phyloP scores from a whole-genome alignment of 2,113 vertebrate genomes.

The Salvelinus fontinalis region DNA sequence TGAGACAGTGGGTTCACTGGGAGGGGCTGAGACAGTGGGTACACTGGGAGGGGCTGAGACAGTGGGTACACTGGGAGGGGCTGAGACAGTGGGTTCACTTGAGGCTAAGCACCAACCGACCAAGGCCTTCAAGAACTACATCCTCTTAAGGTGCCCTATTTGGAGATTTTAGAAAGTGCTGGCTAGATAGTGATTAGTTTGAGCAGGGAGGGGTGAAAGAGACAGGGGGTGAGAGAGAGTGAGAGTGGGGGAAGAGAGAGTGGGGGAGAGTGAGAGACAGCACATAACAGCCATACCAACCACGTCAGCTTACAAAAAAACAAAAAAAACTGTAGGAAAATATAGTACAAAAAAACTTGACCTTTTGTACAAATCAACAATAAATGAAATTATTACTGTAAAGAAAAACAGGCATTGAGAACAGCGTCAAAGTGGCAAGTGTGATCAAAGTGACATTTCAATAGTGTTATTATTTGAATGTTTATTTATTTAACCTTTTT shows the following conservation, averaged over 20 bases:
- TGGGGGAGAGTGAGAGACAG: not conserved
- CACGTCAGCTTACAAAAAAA: conserved; percentile 56
- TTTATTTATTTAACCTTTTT: conserved; percentile 63
- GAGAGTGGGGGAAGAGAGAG: not conserved
- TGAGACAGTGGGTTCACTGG: not conserved
- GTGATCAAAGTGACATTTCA: conserved; percentile 66
- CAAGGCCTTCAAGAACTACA: conserved; percentile 49
- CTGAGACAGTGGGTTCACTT: conserved; percentile 42
- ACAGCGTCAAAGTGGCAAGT: conserved; percentile 73
- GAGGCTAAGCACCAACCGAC: conserved; percentile 28
- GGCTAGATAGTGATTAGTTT: conserved; percentile 44
- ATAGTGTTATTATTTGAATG: conserved; percentile 66
- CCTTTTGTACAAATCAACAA: conserved; percentile 59
- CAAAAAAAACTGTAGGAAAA: conserved; percentile 74
- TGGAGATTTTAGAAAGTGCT: conserved; percentile 35
- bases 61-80: conserved; percentile 29
- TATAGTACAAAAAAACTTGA: conserved; percentile 80
- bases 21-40: not conserved
- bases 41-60: too few relatives aligned
- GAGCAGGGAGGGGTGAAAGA: not conserved
- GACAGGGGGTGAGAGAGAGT: not conserved
- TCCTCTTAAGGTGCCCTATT: conserved; percentile 48
- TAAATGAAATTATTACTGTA: conserved; percentile 45
- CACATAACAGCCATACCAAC: conserved; percentile 53
- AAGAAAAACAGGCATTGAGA: conserved; percentile 61